These are phyloP conservation scores for Myotis yumanensis DNA, from an alignment of 2,113 vertebrate species.

Conservation along the genomic window DNA sequence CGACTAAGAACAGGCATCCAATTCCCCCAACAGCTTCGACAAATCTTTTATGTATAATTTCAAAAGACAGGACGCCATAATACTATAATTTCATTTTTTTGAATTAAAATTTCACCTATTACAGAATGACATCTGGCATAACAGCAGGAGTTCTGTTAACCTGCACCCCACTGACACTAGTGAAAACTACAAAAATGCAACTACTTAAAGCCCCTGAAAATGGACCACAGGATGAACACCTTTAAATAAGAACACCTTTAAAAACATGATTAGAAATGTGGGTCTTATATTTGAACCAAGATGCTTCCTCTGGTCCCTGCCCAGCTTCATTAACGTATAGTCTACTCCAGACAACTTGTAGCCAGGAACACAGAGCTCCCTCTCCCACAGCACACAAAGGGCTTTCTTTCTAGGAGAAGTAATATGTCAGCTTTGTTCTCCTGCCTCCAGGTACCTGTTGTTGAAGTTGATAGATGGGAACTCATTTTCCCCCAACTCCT, in stretches of 20 bases:
- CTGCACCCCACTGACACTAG: neutral
- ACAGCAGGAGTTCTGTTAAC: neutral
- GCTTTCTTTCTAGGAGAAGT: neutral
- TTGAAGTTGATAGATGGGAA: neutral
- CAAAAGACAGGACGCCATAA: neutral
- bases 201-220: neutral
- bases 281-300: neutral
- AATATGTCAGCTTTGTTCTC: neutral
- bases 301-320: neutral
- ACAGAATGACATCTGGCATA: neutral
- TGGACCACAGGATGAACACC: neutral
- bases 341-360: neutral
- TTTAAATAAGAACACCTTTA: neutral
- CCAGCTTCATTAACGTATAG: neutral
- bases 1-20: neutral
- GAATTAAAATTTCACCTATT: neutral
- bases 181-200: neutral
- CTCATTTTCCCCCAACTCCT: neutral
- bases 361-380: neutral
- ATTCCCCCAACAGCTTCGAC: neutral
- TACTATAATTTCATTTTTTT: neutral
- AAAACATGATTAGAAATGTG: neutral
- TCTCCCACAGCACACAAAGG: neutral
- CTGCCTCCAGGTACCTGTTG: neutral
- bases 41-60: slow-evolving; percentile 27